Base-by-base conservation (phyloP, 2,113 vertebrate species). In the Dipodomys stephensi region DNA sequence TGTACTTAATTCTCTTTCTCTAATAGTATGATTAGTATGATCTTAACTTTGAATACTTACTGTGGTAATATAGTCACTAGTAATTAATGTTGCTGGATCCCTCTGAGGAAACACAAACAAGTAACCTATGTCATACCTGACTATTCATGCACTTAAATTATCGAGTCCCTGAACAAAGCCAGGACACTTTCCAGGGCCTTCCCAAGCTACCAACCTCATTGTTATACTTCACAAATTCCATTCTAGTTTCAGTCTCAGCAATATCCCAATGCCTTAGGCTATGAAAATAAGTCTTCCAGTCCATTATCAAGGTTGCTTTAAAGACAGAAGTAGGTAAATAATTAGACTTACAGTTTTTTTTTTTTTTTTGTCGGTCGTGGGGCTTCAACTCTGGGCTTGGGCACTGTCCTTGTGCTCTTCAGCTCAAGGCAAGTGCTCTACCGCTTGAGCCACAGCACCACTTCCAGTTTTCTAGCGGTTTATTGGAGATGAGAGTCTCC, bases 281-380 rank as follows among this genome's bases (percentile, higher is more conserved):
- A 4, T n/a, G 46, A 72, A 93, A 93, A 73, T 68, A 89, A 87
- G 6, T 67, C 32, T 16, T 85, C 35, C 9, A 9, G 22, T 76
- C 27, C 69, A 7, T 4, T 87, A 32, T 49, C 19, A 92, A 92
- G 28, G 19, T 32, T 85, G 2, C 77, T 49, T 1, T 12, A 68
- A 27, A 28, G 20, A 22, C 35, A 83, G 28, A 72, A 86, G 32
- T 39, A 18, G 49, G 5, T n/a, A 69, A 67, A 64, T 79, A 71
- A 83, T 23, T 15, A 89, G n/a, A 23, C 1, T 39, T 39, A 39
- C 39, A 5, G 39, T 39, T 39, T 5, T 39, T 39, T 39, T 39
- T 39, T 39, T 39, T 39, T 39, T 39, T 5, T 39, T 39, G 39
- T 39, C 5, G 39, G 39, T 39, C 5, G 39, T 39, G 39, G 39